Evolutionary conservation across 1,140 invertebrate species (phyloP).

Genomic region (Pentalonia nigronervosa): DNA sequence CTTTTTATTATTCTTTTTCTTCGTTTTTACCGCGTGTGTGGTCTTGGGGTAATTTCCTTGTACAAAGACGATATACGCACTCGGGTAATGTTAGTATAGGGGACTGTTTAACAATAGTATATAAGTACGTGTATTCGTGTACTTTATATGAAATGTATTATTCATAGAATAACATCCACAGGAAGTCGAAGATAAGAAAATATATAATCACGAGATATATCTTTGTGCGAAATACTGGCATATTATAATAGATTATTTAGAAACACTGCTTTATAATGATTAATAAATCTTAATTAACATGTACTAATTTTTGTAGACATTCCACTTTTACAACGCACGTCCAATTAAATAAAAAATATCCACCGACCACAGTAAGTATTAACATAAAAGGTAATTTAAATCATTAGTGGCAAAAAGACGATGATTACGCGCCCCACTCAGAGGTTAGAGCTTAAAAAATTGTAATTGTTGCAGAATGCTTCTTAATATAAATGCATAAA

Average conservation of each 20-base stretch:
- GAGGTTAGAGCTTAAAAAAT: not conserved
- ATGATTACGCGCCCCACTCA: not conserved
- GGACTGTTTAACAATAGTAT: slow-evolving; percentile 6
- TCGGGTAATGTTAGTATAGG: slow-evolving; percentile 19
- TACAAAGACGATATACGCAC: not conserved
- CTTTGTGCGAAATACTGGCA: not conserved
- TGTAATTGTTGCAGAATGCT: not conserved
- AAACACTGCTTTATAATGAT: not conserved
- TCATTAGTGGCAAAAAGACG: not conserved
- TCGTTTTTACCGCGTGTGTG: slow-evolving; percentile 29
- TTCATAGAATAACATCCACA: slow-evolving; percentile 9
- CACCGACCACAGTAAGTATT: not conserved
- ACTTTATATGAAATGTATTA: slow-evolving; percentile 31
- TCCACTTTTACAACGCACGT: not conserved
- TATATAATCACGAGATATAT: not conserved
- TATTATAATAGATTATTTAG: not conserved
- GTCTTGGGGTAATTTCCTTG: slow-evolving; percentile 46
- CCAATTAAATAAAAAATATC: not conserved
- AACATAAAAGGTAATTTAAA: not conserved
- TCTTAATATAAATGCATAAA: not conserved
- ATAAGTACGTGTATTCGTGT: not conserved
- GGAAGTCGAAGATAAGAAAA: slow-evolving; percentile 26
- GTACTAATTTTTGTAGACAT: not conserved
- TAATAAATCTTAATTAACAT: not conserved
- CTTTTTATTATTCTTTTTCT: not conserved